phyloP scores from a whole-genome alignment of 2,113 vertebrate species.

The Barbus barbus region DNA sequence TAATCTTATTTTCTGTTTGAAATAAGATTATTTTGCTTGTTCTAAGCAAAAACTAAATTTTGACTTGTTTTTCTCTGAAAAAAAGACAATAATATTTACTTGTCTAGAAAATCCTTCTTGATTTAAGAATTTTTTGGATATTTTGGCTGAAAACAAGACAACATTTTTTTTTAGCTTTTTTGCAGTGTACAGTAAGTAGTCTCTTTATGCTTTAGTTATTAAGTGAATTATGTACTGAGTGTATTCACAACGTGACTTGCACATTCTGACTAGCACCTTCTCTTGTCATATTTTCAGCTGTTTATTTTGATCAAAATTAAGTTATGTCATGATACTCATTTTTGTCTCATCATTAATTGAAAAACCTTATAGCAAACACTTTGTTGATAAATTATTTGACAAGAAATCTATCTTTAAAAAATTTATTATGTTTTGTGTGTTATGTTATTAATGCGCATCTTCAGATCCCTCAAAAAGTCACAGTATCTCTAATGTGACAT shows the following conservation, averaged over 20 bases:
- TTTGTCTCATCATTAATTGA: background rate
- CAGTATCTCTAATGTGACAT: background rate
- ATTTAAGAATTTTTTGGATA: no score
- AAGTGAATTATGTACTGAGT: background rate
- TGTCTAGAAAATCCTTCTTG: no score
- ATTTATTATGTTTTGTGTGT: background rate
- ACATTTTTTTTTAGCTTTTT: no score
- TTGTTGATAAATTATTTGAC: background rate
- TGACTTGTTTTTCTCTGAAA: no score
- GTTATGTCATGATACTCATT: background rate
- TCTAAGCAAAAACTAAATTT: no score
- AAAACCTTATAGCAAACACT: background rate
- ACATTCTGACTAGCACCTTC: background rate
- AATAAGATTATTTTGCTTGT: no score
- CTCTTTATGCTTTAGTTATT: background rate
- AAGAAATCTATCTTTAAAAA: background rate
- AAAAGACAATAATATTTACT: no score
- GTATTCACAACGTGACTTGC: background rate
- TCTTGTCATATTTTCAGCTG: background rate
- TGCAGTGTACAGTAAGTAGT: background rate
- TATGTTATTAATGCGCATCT: background rate
- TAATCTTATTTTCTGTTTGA: no score
- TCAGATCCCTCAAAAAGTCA: background rate
- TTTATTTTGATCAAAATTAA: background rate
- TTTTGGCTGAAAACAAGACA: no score